Evolutionary conservation across 2,797 vertebrate genomes (phyloP).

Genomic region (Vultur gryphus): DNA sequence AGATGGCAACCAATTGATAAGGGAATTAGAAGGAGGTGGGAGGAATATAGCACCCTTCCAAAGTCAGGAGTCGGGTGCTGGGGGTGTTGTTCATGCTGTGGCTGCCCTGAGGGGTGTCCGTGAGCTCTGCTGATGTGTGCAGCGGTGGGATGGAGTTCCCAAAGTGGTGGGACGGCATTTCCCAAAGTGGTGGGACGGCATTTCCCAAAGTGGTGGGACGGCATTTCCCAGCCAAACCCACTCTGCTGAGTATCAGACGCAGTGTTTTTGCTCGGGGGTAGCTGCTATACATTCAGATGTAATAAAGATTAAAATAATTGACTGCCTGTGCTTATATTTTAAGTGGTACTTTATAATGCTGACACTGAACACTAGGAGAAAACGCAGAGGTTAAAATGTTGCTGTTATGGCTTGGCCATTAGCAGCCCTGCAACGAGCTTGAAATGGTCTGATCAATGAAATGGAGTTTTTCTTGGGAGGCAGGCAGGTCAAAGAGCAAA

Average conservation of each 20-base stretch:
- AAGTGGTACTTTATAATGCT: slow-evolving; percentile 30
- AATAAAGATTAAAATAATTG: slow-evolving; percentile 33
- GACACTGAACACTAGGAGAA: not conserved
- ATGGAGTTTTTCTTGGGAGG: not conserved
- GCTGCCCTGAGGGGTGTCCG: not conserved
- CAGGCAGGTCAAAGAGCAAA: not conserved
- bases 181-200: not conserved
- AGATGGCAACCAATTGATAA: not conserved
- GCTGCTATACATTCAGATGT: not conserved
- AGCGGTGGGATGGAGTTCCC: not conserved
- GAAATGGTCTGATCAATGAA: not conserved
- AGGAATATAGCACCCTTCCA: not conserved
- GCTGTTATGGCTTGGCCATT: not conserved
- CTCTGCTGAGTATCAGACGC: not conserved
- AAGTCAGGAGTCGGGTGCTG: not conserved
- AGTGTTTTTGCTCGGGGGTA: not conserved
- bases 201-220: rapidly evolving
- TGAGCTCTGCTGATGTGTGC: not conserved
- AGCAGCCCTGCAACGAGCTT: not conserved
- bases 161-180: not conserved
- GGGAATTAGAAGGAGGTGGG: not conserved
- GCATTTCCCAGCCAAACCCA: not conserved
- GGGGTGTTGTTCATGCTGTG: not conserved
- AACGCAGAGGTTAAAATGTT: slow-evolving; percentile 13
- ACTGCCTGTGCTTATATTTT: not conserved